phyloP scores from a whole-genome alignment of 2,888 invertebrate genomes.

The Platycheirus rosarum region DNA sequence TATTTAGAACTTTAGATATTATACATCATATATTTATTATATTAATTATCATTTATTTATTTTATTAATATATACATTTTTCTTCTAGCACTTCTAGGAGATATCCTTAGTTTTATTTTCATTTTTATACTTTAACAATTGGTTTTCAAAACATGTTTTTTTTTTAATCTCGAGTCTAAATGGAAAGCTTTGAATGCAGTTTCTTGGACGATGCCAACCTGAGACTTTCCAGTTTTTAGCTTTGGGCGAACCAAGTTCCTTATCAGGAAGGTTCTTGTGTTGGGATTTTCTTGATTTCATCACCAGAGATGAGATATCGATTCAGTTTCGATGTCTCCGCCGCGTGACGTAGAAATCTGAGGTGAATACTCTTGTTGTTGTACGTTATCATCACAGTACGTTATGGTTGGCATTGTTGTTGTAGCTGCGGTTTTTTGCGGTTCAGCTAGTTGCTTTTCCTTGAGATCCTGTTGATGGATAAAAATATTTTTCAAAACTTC shows the following conservation, averaged over 20 bases:
- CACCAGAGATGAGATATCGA: constrained; percentile 86
- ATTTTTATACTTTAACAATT: no score
- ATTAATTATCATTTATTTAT: no score
- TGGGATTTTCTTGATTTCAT: constrained; percentile 87
- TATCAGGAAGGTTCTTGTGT: constrained; percentile 80
- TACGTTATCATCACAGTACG: constrained; percentile 79
- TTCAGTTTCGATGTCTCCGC: constrained; percentile 75
- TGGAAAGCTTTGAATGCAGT: no score
- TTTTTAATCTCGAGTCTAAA: no score
- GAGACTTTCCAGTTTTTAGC: constrained; percentile 97
- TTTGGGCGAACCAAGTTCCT: constrained; percentile 86
- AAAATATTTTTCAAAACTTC: constrained; percentile 1
- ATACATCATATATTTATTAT: no score
- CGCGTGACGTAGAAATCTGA: constrained; percentile 78
- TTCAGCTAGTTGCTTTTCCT: constrained; percentile 81
- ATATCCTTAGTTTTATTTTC: no score
- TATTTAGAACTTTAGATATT: no score
- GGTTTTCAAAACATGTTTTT: no score
- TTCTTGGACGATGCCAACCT: no score
- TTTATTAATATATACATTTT: no score
- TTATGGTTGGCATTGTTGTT: constrained; percentile 79
- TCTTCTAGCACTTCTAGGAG: no score
- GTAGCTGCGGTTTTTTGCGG: constrained; percentile 82
- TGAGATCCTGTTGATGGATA: constrained; percentile 77
- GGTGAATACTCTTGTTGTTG: constrained; percentile 79